Conservation (phyloP, 2,797 vertebrate species). For the Taeniopygia guttata region DNA sequence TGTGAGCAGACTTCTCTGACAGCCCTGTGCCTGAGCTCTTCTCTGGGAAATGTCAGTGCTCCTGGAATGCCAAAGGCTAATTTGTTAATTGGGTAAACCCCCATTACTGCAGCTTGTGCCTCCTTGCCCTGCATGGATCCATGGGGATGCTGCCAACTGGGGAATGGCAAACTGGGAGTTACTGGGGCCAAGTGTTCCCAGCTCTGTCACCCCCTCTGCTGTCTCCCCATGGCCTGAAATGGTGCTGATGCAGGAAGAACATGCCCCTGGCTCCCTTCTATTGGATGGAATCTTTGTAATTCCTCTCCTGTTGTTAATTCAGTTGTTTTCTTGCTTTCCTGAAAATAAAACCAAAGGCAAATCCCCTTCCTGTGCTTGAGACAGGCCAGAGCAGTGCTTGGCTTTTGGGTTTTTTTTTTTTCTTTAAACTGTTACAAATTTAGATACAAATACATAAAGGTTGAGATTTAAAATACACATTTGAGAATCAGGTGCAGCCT, state of each 20-base stretch:
- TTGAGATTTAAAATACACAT: not conserved
- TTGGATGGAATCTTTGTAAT: not conserved
- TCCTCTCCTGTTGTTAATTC: not conserved
- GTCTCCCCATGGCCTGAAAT: rapidly evolving
- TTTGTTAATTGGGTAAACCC: not conserved
- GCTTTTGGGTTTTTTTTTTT: not conserved
- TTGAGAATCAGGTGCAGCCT: not conserved
- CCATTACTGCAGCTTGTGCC: rapidly evolving
- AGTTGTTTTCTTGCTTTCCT: not conserved
- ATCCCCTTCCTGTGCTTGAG: not conserved
- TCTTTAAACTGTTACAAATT: not conserved
- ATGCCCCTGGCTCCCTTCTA: not conserved
- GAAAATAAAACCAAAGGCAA: not conserved
- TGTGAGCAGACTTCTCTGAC: not conserved
- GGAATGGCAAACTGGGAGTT: not conserved
- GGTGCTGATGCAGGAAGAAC: not conserved
- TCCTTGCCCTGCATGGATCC: not conserved
- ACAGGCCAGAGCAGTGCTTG: not conserved
- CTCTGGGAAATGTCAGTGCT: not conserved
- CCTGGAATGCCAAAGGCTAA: not conserved
- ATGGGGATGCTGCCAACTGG: not conserved
- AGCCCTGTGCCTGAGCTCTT: not conserved
- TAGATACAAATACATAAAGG: not conserved
- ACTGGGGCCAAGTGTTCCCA: not conserved
- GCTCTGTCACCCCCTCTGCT: not conserved